A percentile compares a stretch with the other conserved stretches of the same genome.
Conservation (phyloP, 1,140 invertebrate species). For the Atta texana region DNA sequence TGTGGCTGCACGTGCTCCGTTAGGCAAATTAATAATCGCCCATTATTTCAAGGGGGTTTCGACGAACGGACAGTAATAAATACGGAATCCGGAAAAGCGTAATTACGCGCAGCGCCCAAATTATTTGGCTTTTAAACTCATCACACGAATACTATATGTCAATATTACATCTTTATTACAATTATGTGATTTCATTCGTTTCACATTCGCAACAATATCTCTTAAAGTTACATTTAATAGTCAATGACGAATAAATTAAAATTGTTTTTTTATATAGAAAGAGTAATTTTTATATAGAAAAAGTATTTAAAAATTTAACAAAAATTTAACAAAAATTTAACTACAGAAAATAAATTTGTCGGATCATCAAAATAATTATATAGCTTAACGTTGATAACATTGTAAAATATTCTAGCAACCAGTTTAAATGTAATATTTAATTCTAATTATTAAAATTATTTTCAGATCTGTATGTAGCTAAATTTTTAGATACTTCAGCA, state of each 20-base stretch:
- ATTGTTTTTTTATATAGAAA: background rate
- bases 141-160: slow-evolving; percentile 6
- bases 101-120: slow-evolving; percentile 35
- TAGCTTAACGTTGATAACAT: too few relatives aligned
- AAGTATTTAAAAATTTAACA: too few relatives aligned
- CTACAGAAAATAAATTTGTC: too few relatives aligned
- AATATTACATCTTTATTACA: slow-evolving; percentile 29
- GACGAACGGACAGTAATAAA: slow-evolving; percentile 46
- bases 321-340: too few relatives aligned
- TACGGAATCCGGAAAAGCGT: slow-evolving; percentile 46
- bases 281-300: too few relatives aligned
- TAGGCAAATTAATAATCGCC: slow-evolving; percentile 57
- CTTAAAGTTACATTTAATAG: background rate
- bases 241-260: background rate
- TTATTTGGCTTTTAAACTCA: slow-evolving; percentile 48
- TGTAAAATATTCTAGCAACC: too few relatives aligned
- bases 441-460: too few relatives aligned
- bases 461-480: too few relatives aligned
- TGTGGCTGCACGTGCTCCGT: slow-evolving; percentile 4
- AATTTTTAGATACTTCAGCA: too few relatives aligned
- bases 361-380: too few relatives aligned
- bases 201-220: background rate
- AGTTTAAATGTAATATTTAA: too few relatives aligned
- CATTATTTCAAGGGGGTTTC: slow-evolving; percentile 49
- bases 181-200: background rate